phyloP scores from a whole-genome alignment of 92 coral and sea anemone genomes.

The Parazoanthus atlanticus region DNA sequence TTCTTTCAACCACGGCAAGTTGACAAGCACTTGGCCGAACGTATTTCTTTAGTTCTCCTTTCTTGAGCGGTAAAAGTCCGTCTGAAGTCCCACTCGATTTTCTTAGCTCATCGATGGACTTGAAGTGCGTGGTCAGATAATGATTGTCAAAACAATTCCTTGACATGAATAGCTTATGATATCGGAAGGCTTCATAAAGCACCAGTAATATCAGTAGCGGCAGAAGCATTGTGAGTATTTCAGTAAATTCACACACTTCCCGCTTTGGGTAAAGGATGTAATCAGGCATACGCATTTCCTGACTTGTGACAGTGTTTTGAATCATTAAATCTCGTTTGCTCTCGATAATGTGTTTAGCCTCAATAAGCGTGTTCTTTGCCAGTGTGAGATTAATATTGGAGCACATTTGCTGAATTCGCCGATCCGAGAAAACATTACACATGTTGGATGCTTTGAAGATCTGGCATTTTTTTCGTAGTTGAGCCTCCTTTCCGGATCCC shows the following conservation, averaged over 20 bases:
- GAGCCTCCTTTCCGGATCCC: conserved; percentile 30
- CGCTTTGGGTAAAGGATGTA: conserved; percentile 24
- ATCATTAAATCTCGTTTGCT: conserved; percentile 20
- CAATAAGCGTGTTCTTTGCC: conserved; percentile 31
- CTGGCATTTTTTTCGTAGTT: conserved; percentile 44
- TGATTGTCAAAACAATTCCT: conserved; percentile 88
- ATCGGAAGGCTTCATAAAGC: conserved; percentile 84
- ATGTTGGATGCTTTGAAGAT: conserved; percentile 45
- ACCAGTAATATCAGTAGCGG: conserved; percentile 79
- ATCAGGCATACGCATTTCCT: background rate
- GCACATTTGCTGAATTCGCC: conserved; percentile 47
- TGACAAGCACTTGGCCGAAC: conserved; percentile 89
- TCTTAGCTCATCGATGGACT: conserved; percentile 91
- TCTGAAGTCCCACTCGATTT: conserved; percentile 85
- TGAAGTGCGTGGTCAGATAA: conserved; percentile 89
- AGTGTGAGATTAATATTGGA: conserved; percentile 11
- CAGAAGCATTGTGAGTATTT: conserved; percentile 68
- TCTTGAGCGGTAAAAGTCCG: conserved; percentile 86
- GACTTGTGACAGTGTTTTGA: background rate
- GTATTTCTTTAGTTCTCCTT: conserved; percentile 84
- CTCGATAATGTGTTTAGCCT: conserved; percentile 9
- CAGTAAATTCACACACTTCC: conserved; percentile 58
- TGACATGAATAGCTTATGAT: conserved; percentile 83
- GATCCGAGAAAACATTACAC: conserved; percentile 49
- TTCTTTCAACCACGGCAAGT: conserved; percentile 73